Evolutionary conservation across 2,797 vertebrate genomes (phyloP), one percentile per base, ranked within the genome.

Genomic region (Knipowitschia caucasica): DNA sequence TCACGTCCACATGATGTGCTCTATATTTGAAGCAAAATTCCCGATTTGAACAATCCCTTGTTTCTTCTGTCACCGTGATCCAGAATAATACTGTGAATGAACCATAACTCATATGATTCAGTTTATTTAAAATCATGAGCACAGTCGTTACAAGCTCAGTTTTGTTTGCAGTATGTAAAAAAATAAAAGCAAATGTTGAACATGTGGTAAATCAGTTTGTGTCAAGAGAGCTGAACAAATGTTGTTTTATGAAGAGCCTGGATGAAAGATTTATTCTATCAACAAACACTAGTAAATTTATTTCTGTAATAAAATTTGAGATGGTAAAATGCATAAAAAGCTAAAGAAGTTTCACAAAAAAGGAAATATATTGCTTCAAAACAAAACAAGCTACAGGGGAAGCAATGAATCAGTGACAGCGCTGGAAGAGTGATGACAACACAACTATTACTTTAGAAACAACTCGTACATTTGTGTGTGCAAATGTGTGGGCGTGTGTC

Each of bases 211-310:
- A 44, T 15, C 14, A 30, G 26, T 46, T 46, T 29, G 15, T 18
- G n/a, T 46, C 10, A 46, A 12, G 30, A 25, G 25, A 29, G 23
- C 40, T 9, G 15, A 29, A 46, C 44, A 18, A 9, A 11, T 46
- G 9, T 5, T 9, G 44, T 29, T 20, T 49, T 49, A 49, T 31
- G 17, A 31, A 21, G 29, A 12, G 45, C n/a, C 20, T 29, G 29
- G 11, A 21, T 45, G 23, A 45, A 25, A 20, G 14, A 35, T 51
- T 39, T 30, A 25, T 23, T 2, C 21, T 42, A 24, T 42, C 23
- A 56, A 46, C 44, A 46, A 46, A 46, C 26, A 6, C 11, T 18
- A 46, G 26, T 5, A 20, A 30, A 30, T 30, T 46, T 20, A 46
- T 46, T 46, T 29, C 26, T 12, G 4, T 29, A 18, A 46, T 46